Evolutionary conservation across 2,797 vertebrate species (phyloP), one percentile per base, ranked within the genome.

Genomic region (Micromesistius poutassou): DNA sequence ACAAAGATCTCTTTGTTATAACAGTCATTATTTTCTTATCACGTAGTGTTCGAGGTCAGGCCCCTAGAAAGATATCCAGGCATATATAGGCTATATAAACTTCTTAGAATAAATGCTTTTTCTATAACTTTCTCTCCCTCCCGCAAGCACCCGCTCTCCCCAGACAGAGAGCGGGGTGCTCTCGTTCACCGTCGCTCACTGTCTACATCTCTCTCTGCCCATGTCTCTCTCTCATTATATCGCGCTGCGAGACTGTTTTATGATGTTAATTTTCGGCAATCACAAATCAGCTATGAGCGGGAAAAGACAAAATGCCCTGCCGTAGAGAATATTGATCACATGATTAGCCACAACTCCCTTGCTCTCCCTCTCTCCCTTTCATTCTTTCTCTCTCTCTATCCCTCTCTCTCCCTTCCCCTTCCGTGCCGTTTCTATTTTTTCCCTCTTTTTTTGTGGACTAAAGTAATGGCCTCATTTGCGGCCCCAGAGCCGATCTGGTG

Each of bases 251-350:
- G 74, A 72, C 66, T 5, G 14, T 66, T 71, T 46, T 55, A 16
- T 42, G 50, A 22, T 55, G 50, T 83, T 76, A 38, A 13, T 78
- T 77, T 78, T 83, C 75, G 30, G 2, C 80, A 6, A 3, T 72
- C 7, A 14, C 55, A 82, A 78, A 77, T 73, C 81, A 25, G 81
- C 81, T 73, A 74, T 35, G 31, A 79, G 28, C 13, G 10, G 46
- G 40, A 50, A 76, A 33, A 74, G 14, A 46, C 28, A 16, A 72
- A 81, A 42, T 73, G 85, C 81, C 79, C 81, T 82, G 42, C 83
- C 68, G 82, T 82, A 87, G 81, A 88, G 71, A 78, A 78, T 89
- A 91, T 89, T 82, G 88, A 92, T 90, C 81, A 80, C 50, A 55
- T n/a, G 76, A 83, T 75, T 79, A 77, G 74, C 71, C 81, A 78